Evolutionary conservation across 2,888 invertebrate genomes (phyloP).

Genomic region (Lasioglossum vierecki): DNA sequence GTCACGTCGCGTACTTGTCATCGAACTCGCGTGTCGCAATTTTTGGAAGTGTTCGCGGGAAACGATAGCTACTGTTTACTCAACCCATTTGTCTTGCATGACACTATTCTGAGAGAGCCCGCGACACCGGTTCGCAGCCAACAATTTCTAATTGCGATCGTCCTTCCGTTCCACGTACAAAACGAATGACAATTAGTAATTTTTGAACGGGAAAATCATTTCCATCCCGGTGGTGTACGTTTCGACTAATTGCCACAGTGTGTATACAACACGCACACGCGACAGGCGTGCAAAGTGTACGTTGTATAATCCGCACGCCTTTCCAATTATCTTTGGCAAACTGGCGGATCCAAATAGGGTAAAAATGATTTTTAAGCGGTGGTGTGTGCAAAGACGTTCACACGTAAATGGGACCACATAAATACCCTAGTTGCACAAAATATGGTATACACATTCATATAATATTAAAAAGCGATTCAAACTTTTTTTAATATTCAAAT

Average conservation of each 20-base stretch:
- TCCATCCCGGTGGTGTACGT: not conserved
- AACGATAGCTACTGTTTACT: conserved; percentile 26
- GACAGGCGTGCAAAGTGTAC: not conserved
- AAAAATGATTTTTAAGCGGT: not conserved
- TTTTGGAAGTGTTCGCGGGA: conserved; percentile 9
- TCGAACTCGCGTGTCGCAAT: conserved; percentile 20
- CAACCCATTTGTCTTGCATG: conserved; percentile 34
- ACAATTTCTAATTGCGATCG: not conserved
- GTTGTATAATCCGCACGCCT: conserved; percentile 5
- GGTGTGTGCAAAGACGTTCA: not conserved
- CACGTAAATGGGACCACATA: not conserved
- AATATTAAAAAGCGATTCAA: too few relatives aligned
- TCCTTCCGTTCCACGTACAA: not conserved
- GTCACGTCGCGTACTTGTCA: conserved; percentile 11
- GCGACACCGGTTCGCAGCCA: not conserved
- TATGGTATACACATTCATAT: too few relatives aligned
- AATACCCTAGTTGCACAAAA: not conserved
- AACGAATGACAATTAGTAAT: not conserved
- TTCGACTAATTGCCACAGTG: not conserved
- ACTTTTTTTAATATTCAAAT: too few relatives aligned
- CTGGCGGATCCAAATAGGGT: not conserved
- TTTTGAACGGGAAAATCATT: not conserved
- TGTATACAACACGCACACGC: too few relatives aligned
- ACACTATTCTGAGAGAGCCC: conserved; percentile 26
- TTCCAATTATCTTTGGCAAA: conserved; percentile 19